A percentile compares a stretch with the other conserved stretches of the same genome.
These are phyloP conservation scores for Brachynemurus nebulosus DNA, from an alignment of 2,888 invertebrate genomes.

Conservation along the genomic window DNA sequence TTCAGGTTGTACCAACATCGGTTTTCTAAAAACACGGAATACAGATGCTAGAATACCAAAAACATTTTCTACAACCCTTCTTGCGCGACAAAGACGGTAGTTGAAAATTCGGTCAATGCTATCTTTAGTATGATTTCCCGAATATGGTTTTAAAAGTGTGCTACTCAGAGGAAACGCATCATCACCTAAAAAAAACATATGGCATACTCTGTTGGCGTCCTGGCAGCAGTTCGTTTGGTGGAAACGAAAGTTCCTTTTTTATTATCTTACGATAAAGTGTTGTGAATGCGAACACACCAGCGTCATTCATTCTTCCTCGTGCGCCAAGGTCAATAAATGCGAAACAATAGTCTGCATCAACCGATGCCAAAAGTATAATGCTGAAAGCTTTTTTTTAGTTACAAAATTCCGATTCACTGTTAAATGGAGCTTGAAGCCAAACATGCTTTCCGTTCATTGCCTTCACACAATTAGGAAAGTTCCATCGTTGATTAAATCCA, in stretches of 20 bases:
- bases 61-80: conserved; percentile 18
- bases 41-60: conserved; percentile 14
- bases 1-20: conserved; percentile 15
- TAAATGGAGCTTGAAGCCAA: conserved; percentile 18
- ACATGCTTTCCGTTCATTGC: conserved; percentile 24
- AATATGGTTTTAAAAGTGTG: conserved; percentile 14
- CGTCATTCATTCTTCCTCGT: conserved; percentile 17
- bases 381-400: conserved; percentile 19
- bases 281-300: conserved; percentile 15
- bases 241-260: conserved; percentile 12
- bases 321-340: conserved; percentile 16
- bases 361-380: conserved; percentile 16
- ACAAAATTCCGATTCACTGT: conserved; percentile 18
- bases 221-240: conserved; percentile 11
- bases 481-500: conserved; percentile 21
- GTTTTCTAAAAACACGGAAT: conserved; percentile 14
- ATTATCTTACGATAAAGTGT: conserved; percentile 7
- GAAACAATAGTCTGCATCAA: conserved; percentile 16
- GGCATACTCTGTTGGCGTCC: conserved; percentile 13
- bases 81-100: conserved; percentile 14
- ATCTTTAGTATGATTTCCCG: conserved; percentile 10
- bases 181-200: conserved; percentile 19
- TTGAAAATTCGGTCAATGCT: conserved; percentile 13
- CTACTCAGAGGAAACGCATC: conserved; percentile 18
- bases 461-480: conserved; percentile 22